A percentile compares a stretch with the other conserved stretches of the same genome.
Conservation (phyloP, 2,888 invertebrate genomes). For the Drosophila infuscata region DNA sequence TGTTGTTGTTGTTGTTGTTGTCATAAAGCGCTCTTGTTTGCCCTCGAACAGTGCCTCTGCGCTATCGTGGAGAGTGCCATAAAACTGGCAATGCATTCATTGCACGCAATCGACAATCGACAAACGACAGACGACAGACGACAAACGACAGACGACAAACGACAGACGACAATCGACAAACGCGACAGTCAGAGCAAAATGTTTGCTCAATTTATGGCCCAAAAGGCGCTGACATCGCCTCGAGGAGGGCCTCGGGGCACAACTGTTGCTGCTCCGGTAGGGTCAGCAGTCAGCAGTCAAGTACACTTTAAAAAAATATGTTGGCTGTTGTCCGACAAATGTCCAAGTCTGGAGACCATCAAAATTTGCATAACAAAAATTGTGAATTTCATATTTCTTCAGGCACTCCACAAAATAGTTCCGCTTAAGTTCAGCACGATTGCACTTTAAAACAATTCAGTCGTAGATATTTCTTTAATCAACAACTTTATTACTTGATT, state of each 20-base stretch:
- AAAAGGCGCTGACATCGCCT: slow-evolving; percentile 48
- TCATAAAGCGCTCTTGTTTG: slow-evolving; percentile 65
- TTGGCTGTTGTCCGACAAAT: background rate
- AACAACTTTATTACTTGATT: background rate
- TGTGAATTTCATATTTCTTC: background rate
- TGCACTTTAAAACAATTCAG: background rate
- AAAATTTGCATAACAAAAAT: background rate
- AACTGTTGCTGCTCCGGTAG: slow-evolving; percentile 53
- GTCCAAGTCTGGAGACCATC: background rate
- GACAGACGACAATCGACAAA: slow-evolving; percentile 11
- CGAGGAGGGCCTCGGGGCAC: slow-evolving; percentile 30
- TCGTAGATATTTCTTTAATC: background rate
- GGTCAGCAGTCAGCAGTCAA: slow-evolving; percentile 54
- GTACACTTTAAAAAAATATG: background rate
- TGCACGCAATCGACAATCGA: slow-evolving; percentile 73
- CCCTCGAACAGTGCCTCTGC: slow-evolving; percentile 60
- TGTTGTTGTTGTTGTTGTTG: slow-evolving; percentile 28
- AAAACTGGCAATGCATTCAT: slow-evolving; percentile 80
- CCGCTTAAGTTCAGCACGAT: background rate
- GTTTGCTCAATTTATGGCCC: slow-evolving; percentile 80
- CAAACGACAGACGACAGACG: slow-evolving; percentile 15
- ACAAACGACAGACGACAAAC: slow-evolving; percentile 60
- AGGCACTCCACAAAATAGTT: background rate
- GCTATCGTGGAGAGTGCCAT: slow-evolving; percentile 70
- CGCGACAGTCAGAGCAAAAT: slow-evolving; percentile 55